A percentile compares a stretch with the other conserved stretches of the same genome.
phyloP scores from a whole-genome alignment of 2,797 vertebrate species.

The Esox lucius region DNA sequence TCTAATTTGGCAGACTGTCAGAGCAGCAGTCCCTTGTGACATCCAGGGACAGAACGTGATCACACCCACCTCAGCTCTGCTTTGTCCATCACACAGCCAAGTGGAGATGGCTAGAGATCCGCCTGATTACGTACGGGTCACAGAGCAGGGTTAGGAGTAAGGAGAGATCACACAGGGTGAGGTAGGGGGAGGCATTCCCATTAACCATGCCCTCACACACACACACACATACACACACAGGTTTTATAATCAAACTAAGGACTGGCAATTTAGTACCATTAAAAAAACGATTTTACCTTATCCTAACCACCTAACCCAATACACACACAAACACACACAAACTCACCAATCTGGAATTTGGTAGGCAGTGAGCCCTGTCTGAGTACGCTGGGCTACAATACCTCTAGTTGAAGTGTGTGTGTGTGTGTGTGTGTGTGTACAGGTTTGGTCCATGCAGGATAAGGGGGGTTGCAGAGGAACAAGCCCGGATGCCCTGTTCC shows the following conservation, averaged over 20 bases:
- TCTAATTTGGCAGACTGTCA: background rate
- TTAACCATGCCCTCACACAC: background rate
- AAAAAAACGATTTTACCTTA: too few relatives aligned
- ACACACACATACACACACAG: background rate
- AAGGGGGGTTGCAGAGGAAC: slow-evolving; percentile 47
- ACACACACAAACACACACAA: background rate
- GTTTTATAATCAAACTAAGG: too few relatives aligned
- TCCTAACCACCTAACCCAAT: too few relatives aligned
- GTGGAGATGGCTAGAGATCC: background rate
- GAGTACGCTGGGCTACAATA: background rate
- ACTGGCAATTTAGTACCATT: too few relatives aligned
- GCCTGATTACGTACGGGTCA: background rate
- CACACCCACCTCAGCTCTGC: background rate
- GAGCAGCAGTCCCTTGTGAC: background rate
- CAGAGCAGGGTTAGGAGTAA: background rate
- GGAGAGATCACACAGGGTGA: background rate
- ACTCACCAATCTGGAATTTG: background rate
- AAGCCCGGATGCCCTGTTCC: slow-evolving; percentile 41
- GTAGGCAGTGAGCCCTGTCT: background rate
- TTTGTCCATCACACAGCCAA: slow-evolving; percentile 44
- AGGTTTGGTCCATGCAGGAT: background rate
- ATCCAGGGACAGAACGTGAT: background rate
- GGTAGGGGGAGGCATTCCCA: background rate
- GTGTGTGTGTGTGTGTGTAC: slow-evolving; percentile 10
- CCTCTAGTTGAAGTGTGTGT: slow-evolving; percentile 15